Evolutionary conservation across 2,797 vertebrate species (phyloP).

Genomic region (Myotis planiceps): DNA sequence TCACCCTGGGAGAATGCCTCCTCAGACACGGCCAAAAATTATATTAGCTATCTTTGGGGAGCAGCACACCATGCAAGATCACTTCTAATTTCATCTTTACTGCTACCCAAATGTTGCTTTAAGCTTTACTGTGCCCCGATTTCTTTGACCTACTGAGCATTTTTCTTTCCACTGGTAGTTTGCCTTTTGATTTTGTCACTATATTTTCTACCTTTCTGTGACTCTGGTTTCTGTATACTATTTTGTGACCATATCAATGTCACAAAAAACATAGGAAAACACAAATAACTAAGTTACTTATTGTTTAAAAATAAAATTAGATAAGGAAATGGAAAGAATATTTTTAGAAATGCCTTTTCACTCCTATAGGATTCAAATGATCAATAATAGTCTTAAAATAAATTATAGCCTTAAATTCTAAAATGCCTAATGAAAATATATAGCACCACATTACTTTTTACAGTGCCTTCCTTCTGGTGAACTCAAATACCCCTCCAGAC

Average conservation of each 20-base stretch:
- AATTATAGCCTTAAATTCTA: constrained; percentile 32
- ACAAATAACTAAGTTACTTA: constrained; percentile 28
- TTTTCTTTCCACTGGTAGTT: background rate
- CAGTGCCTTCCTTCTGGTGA: background rate
- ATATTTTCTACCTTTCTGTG: constrained; percentile 6
- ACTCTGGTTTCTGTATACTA: background rate
- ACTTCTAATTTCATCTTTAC: constrained; percentile 16
- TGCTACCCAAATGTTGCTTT: background rate
- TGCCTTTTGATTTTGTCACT: constrained; percentile 9
- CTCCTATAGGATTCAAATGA: constrained; percentile 21
- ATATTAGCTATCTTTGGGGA: background rate
- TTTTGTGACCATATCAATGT: constrained; percentile 4
- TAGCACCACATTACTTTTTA: background rate
- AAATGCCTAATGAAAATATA: constrained; percentile 21
- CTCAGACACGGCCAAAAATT: background rate
- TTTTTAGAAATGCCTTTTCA: constrained; percentile 31
- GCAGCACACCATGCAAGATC: background rate
- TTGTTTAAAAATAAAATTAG: constrained; percentile 28
- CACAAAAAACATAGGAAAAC: constrained; percentile 11
- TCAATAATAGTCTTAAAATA: constrained; percentile 6
- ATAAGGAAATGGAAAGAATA: background rate
- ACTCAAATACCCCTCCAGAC: constrained; percentile 30
- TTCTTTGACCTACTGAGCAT: background rate
- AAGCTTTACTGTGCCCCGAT: background rate
- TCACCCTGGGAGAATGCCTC: background rate